Evolutionary conservation across 2,888 invertebrate genomes (phyloP).

Genomic region (Ophion slaviceki): DNA sequence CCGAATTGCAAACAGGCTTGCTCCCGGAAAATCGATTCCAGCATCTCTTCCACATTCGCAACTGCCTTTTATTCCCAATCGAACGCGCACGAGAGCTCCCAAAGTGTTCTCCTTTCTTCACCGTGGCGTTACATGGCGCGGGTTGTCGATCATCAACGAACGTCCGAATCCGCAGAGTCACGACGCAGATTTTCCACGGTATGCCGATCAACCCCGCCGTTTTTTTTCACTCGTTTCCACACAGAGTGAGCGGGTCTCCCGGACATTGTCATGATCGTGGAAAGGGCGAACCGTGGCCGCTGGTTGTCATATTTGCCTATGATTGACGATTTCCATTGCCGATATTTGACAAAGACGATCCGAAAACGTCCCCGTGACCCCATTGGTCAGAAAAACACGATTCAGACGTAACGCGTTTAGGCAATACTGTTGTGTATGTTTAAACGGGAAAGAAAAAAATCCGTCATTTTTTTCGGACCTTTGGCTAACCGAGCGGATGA

Average conservation of each 20-base stretch:
- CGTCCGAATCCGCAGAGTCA: constrained; percentile 82
- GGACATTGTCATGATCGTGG: constrained; percentile 58
- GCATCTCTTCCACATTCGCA: neutral
- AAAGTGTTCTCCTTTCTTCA: constrained; percentile 45
- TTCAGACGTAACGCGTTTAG: constrained; percentile 60
- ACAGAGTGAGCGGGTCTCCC: neutral
- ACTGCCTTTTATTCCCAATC: constrained; percentile 7
- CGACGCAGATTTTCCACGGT: constrained; percentile 81
- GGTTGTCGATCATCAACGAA: constrained; percentile 32
- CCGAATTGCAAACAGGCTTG: neutral
- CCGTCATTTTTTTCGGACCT: constrained; percentile 48
- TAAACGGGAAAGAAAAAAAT: constrained; percentile 10
- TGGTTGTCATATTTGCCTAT: constrained; percentile 83
- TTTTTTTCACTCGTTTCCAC: constrained; percentile 18
- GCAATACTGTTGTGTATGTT: constrained; percentile 38
- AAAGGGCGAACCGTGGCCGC: constrained; percentile 73
- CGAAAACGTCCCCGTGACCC: constrained; percentile 29
- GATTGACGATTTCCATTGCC: constrained; percentile 80
- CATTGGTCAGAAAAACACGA: constrained; percentile 61
- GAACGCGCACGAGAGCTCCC: neutral
- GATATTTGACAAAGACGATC: constrained; percentile 47
- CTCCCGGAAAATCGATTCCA: neutral
- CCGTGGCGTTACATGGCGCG: constrained; percentile 12
- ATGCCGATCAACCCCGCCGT: constrained; percentile 70
- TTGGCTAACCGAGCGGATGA: constrained; percentile 74